Evolutionary conservation across 1,140 invertebrate genomes (phyloP).

Genomic region (Stegodyphus mimosarum): DNA sequence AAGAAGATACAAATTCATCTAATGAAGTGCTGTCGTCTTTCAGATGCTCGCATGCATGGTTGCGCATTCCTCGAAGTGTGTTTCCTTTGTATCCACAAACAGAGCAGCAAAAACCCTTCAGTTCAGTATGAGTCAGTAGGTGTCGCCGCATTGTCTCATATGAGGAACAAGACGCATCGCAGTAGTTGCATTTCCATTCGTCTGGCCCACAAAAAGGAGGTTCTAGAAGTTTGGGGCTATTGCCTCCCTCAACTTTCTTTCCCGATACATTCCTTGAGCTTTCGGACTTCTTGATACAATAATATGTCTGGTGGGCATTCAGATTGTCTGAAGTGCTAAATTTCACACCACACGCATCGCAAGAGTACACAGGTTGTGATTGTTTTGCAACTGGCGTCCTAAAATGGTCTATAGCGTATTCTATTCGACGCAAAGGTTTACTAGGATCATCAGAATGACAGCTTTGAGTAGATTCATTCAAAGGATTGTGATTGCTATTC

Average conservation of each 20-base stretch:
- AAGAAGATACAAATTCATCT: constrained; percentile 87
- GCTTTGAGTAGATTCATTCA: constrained; percentile 1
- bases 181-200: constrained; percentile 86
- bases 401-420: background rate
- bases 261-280: constrained; percentile 29
- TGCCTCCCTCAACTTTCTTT: background rate
- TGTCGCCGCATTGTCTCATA: constrained; percentile 69
- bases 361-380: constrained; percentile 74
- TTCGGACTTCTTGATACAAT: constrained; percentile 79
- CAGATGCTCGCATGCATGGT: constrained; percentile 95
- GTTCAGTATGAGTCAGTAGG: constrained; percentile 83
- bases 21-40: constrained; percentile 84
- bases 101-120: constrained; percentile 91
- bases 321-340: constrained; percentile 94
- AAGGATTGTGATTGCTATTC: constrained; percentile 23
- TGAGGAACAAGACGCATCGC: constrained; percentile 85
- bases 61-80: constrained; percentile 92
- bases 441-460: background rate
- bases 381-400: constrained; percentile 1
- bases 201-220: constrained; percentile 40
- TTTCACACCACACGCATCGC: constrained; percentile 92
- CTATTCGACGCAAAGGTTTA: background rate
- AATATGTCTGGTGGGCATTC: constrained; percentile 92
- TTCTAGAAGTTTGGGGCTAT: background rate
- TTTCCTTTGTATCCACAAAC: constrained; percentile 97